phyloP scores from a whole-genome alignment of 2,113 vertebrate genomes.

The Nyctibius bracteatus region DNA sequence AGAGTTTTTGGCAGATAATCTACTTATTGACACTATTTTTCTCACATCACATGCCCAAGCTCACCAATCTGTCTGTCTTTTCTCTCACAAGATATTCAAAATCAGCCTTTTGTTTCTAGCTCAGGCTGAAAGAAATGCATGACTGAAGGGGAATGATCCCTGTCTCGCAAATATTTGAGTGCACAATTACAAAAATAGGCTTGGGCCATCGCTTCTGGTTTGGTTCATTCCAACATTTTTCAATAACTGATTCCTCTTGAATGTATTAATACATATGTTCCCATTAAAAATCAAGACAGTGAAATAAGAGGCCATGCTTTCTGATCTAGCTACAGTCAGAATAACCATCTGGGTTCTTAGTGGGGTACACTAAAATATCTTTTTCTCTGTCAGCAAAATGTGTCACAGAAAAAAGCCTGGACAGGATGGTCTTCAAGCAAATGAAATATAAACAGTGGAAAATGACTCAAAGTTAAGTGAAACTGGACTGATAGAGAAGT shows the following conservation, averaged over 20 bases:
- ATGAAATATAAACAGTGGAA: background rate
- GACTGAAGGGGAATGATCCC: background rate
- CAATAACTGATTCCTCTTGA: background rate
- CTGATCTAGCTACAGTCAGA: background rate
- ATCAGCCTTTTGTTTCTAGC: background rate
- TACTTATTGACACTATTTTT: background rate
- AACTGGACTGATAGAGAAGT: background rate
- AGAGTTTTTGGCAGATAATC: background rate
- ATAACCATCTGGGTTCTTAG: background rate
- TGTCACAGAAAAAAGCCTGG: background rate
- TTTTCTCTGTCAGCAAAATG: background rate
- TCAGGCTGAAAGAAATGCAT: background rate
- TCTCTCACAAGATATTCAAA: background rate
- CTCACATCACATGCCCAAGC: background rate
- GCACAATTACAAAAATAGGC: background rate
- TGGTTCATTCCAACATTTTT: background rate
- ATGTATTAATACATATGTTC: background rate
- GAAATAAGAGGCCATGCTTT: background rate
- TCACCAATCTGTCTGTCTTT: background rate
- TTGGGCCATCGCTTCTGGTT: background rate
- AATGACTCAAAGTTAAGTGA: background rate
- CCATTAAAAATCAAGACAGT: background rate
- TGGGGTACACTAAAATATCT: background rate
- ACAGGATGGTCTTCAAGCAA: background rate
- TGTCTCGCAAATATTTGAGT: background rate